Conservation (phyloP, 2,888 invertebrate species). For the Spisula subtruncata region DNA sequence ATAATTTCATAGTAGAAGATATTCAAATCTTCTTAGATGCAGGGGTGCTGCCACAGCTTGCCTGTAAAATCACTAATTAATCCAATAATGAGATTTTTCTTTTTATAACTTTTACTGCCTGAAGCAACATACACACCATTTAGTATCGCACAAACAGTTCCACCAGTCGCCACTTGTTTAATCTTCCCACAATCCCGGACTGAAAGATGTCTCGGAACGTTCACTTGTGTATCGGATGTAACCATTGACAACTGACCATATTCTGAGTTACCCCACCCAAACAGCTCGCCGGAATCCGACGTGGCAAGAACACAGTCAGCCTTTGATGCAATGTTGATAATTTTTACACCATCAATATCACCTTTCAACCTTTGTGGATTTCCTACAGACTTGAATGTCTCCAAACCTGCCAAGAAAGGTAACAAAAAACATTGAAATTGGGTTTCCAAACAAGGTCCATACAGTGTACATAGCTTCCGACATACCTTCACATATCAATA, state of each 20-base stretch:
- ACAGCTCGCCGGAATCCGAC: slow-evolving; percentile 95
- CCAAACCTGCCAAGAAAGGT: slow-evolving; percentile 82
- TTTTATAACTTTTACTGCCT: no score
- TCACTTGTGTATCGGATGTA: slow-evolving; percentile 90
- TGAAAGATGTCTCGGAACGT: slow-evolving; percentile 91
- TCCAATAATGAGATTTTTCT: no score
- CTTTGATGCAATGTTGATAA: slow-evolving; percentile 93
- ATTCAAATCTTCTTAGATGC: no score
- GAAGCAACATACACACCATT: slow-evolving; percentile 90
- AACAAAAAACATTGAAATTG: no score
- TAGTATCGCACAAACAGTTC: slow-evolving; percentile 94
- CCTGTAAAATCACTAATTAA: no score
- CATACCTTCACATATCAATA: no score
- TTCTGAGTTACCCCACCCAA: slow-evolving; percentile 99
- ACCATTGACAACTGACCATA: slow-evolving; percentile 93
- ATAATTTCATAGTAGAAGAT: no score
- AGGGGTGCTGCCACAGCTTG: no score
- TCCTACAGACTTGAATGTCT: slow-evolving; percentile 83
- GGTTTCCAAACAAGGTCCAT: no score
- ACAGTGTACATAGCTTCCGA: no score
- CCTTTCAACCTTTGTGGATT: slow-evolving; percentile 90
- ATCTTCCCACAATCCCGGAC: slow-evolving; percentile 91
- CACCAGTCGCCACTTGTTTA: slow-evolving; percentile 94
- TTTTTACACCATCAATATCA: slow-evolving; percentile 94
- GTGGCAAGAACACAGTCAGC: slow-evolving; percentile 96